phyloP scores from a whole-genome alignment of 2,797 vertebrate species.

The Triplophysa yarkandensis region DNA sequence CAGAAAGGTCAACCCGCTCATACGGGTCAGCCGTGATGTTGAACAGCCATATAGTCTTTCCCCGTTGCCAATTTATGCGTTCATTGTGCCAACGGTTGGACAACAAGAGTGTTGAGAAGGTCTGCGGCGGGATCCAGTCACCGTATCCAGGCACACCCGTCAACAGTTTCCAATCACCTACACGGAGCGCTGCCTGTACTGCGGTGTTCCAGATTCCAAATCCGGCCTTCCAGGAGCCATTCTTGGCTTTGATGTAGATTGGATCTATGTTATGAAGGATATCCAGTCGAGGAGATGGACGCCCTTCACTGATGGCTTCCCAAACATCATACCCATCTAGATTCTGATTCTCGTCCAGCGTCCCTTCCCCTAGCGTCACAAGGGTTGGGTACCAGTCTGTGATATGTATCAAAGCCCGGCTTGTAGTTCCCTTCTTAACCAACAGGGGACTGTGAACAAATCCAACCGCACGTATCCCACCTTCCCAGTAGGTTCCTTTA shows the following conservation, averaged over 20 bases:
- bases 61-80: slow-evolving; percentile 81
- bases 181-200: slow-evolving; percentile 88
- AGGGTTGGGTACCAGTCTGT: slow-evolving; percentile 98
- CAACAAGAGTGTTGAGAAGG: slow-evolving; percentile 86
- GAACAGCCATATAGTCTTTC: slow-evolving; percentile 95
- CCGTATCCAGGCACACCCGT: slow-evolving; percentile 92
- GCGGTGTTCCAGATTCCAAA: slow-evolving; percentile 96
- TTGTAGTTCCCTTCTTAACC: slow-evolving; percentile 85
- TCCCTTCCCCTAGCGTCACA: slow-evolving; percentile 88
- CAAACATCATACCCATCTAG: slow-evolving; percentile 95
- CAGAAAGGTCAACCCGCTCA: slow-evolving; percentile 90
- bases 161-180: slow-evolving; percentile 94
- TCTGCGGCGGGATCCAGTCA: slow-evolving; percentile 96
- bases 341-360: slow-evolving; percentile 86
- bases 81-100: slow-evolving; percentile 91
- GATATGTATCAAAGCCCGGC: slow-evolving; percentile 91
- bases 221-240: slow-evolving; percentile 92
- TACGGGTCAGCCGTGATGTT: slow-evolving; percentile 96
- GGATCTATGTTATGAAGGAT: slow-evolving; percentile 98
- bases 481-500: slow-evolving; percentile 97
- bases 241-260: slow-evolving; percentile 89
- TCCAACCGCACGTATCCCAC: slow-evolving; percentile 90
- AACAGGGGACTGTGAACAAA: slow-evolving; percentile 95
- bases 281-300: slow-evolving; percentile 88
- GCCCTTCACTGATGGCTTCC: slow-evolving; percentile 95